Base-by-base conservation (phyloP, 2,797 vertebrate genomes). In the Ctenochaetus hawaiiensis region DNA sequence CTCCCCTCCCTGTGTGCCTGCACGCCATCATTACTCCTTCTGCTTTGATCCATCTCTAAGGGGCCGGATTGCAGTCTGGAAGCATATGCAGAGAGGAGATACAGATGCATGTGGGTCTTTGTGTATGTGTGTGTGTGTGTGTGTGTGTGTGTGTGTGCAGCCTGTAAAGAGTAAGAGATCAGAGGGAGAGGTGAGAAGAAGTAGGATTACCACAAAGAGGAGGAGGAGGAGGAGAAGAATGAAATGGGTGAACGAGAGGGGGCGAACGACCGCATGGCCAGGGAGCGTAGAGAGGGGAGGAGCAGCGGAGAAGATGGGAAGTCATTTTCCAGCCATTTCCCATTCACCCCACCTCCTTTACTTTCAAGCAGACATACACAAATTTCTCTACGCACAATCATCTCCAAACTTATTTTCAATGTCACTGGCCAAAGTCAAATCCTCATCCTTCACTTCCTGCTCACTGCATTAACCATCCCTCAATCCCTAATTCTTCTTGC, bases 31-130 rank as follows among this genome's bases (percentile, higher is more conserved):
- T 89, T 86, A 88, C 84, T 90, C 66, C 76, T 68, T 67, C 66
- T 63, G 80, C 87, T 92, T 92, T 93, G 91, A 92, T 93, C 83
- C 87, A 82, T 92, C 88, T 92, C 88, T 86, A 72, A 88, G 87
- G 89, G 88, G 83, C 79, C 53, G 86, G 85, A 90, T 90, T 87
- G 74, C 81, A 80, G 83, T 85, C 77, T 86, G 85, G 26, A 82
- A 82, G 78, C 78, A 44, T 87, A 92, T 91, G 91, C 88, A 89
- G 75, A 84, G 83, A 81, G 61, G 78, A 92, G 91, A 92, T 92
- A 93, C 64, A 73, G 78, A 84, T 81, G 67, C 57, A 61, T 75
- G 79, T 67, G 62, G 16, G 78, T 77, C 62, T 82, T 72, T 67
- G 62, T 68, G 52, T 65, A 39, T 56, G 48, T 53, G 57, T 44